A percentile compares a stretch with the other conserved stretches of the same genome.
Evolutionary conservation across 1,140 invertebrate species (phyloP).

Genomic region (Ditylenchus dipsaci): DNA sequence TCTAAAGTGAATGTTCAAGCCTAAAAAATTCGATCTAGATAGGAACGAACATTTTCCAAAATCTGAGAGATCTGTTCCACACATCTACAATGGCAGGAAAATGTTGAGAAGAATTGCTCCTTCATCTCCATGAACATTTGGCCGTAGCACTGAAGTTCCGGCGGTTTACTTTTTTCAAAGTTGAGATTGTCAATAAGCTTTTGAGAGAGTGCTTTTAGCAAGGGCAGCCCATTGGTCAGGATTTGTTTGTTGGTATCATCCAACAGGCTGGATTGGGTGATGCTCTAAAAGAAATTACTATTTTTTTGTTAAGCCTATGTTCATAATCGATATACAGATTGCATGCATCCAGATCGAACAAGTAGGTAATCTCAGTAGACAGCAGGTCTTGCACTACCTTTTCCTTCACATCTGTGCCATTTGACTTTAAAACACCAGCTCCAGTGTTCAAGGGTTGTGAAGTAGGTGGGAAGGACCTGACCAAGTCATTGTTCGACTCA

Average conservation of each 20-base stretch:
- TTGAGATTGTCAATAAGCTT: constrained; percentile 25
- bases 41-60: constrained; percentile 36
- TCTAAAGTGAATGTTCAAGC: constrained; percentile 22
- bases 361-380: constrained; percentile 42
- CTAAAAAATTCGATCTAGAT: background rate
- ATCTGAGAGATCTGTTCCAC: constrained; percentile 45
- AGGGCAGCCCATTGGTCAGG: constrained; percentile 37
- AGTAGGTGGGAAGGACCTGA: no score
- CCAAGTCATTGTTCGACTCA: no score
- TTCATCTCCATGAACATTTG: constrained; percentile 40
- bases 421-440: background rate
- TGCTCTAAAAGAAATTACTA: constrained; percentile 40
- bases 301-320: no score
- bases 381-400: constrained; percentile 49
- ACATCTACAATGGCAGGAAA: constrained; percentile 46
- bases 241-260: constrained; percentile 36
- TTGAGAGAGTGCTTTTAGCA: constrained; percentile 27
- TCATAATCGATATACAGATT: no score
- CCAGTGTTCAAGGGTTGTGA: no score
- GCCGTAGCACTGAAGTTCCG: constrained; percentile 33
- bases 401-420: constrained; percentile 2
- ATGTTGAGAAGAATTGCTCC: constrained; percentile 42
- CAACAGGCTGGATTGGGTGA: constrained; percentile 23
- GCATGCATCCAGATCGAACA: constrained; percentile 41
- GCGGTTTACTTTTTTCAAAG: constrained; percentile 19